Base-by-base conservation (phyloP, 2,113 vertebrate genomes). In the Neogale vison region DNA sequence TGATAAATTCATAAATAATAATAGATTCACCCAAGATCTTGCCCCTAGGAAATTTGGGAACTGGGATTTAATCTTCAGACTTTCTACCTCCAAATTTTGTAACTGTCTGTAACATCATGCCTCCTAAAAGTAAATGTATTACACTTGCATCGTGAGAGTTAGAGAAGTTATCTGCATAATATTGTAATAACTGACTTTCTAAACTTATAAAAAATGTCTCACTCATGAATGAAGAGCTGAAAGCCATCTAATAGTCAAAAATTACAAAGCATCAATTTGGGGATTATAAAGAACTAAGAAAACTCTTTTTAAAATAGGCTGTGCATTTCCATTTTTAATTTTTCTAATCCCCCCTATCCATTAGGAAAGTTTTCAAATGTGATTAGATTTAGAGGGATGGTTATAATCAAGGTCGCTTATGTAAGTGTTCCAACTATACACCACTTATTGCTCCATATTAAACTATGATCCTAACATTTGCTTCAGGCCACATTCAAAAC, bases 391-490 rank as follows among this genome's bases (percentile, higher is more conserved):
- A 85, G 74, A 96, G 36, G 29, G 18, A 31, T 83, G 55, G 74
- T 94, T 93, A 87, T 63, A 96, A 81, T 93, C 61, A 94, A 88
- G 90, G 61, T 87, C 36, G 76, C 18, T 97, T 95, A 87, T 34
- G 29, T 85, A 90, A 74, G 57, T 36, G 23, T 76, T 45, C 59
- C 50, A 86, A 45, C 39, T 74, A 12, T n/a, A 87, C 18, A 89
- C n/a, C 52, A 90, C 26, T 82, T 85, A 77, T 76, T 81, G 8
- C 47, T 57, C 76, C 86, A 6, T 89, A 93, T 96, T 97, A 96
- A 97, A 96, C 57, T 82, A 34, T 50, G 39, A 72, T 97, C 93
- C 59, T 82, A 88, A 47, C 17, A 88, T 96, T 98, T 97, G 77
- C 87, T 92, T 94, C 80, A 52, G 93, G 93, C 11, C 15, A 96